Percentiles rank a stretch among this genome's conserved stretches.
These are phyloP conservation scores for Elmis aenea DNA, from an alignment of 2,888 invertebrate species.

Conservation along the genomic window DNA sequence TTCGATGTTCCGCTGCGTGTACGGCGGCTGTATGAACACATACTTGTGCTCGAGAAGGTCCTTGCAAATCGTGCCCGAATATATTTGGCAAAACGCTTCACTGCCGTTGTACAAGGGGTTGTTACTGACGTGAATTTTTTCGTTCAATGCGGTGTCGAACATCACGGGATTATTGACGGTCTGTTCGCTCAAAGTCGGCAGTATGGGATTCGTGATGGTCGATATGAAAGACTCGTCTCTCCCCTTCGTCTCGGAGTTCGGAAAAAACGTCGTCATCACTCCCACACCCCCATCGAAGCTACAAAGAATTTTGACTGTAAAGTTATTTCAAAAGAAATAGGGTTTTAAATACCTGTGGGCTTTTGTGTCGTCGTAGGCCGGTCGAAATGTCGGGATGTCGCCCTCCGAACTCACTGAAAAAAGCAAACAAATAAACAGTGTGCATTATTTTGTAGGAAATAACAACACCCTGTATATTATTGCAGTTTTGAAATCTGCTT, in stretches of 20 bases:
- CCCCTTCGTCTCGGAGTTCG: slow-evolving; percentile 9
- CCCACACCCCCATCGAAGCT: slow-evolving; percentile 17
- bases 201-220: slow-evolving; percentile 22
- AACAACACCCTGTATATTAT: no score
- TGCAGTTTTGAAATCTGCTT: no score
- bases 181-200: slow-evolving; percentile 28
- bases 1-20: slow-evolving; percentile 74
- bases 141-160: slow-evolving; percentile 21
- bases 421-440: no score
- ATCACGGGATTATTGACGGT: slow-evolving; percentile 25
- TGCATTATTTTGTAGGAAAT: no score
- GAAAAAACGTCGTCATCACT: slow-evolving; percentile 25
- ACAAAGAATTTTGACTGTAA: slow-evolving; percentile 3
- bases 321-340: not conserved
- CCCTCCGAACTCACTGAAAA: slow-evolving; percentile 12
- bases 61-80: slow-evolving; percentile 76
- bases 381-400: slow-evolving; percentile 23
- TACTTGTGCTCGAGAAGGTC: slow-evolving; percentile 72
- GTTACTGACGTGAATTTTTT: slow-evolving; percentile 1
- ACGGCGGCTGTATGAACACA: slow-evolving; percentile 80
- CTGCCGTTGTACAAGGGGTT: slow-evolving; percentile 38
- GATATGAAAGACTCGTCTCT: slow-evolving; percentile 22
- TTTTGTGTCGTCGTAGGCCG: slow-evolving; percentile 16
- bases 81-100: slow-evolving; percentile 68
- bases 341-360: slow-evolving; percentile 6